Conservation (phyloP, 2,113 vertebrate genomes). For the Ranitomeya imitator region DNA sequence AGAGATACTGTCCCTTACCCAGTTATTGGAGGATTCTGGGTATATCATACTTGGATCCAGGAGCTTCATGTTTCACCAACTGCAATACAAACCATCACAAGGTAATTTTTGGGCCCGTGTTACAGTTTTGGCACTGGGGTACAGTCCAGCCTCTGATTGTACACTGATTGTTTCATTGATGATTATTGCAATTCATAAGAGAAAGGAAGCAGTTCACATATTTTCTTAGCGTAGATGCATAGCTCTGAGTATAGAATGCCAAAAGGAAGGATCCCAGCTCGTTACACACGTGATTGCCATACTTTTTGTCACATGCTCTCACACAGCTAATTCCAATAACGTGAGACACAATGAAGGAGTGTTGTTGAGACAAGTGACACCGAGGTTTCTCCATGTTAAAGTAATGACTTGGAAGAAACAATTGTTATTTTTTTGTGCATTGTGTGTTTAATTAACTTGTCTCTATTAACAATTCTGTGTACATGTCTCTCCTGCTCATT, state of each 20-base stretch:
- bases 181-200: too few species aligned
- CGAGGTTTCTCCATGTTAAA: not conserved
- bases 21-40: too few species aligned
- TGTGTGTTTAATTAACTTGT: slow-evolving; percentile 63
- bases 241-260: not conserved
- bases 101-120: too few species aligned
- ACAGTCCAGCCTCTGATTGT: not conserved
- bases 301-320: not conserved
- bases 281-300: slow-evolving; percentile 1
- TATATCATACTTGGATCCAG: too few species aligned
- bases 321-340: slow-evolving; percentile 24
- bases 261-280: not conserved
- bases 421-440: slow-evolving; percentile 41
- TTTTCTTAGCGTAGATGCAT: not conserved
- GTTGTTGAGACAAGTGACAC: not conserved
- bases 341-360: not conserved
- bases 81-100: too few species aligned
- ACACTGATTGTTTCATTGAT: not conserved
- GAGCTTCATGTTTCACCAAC: too few species aligned
- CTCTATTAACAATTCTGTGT: slow-evolving; percentile 55
- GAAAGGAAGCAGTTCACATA: not conserved
- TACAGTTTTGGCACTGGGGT: too few species aligned
- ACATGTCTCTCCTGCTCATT: not conserved
- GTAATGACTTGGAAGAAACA: slow-evolving; percentile 32
- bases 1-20: too few species aligned